phyloP scores from a whole-genome alignment of 2,888 invertebrate species.

The Mimachlamys varia region DNA sequence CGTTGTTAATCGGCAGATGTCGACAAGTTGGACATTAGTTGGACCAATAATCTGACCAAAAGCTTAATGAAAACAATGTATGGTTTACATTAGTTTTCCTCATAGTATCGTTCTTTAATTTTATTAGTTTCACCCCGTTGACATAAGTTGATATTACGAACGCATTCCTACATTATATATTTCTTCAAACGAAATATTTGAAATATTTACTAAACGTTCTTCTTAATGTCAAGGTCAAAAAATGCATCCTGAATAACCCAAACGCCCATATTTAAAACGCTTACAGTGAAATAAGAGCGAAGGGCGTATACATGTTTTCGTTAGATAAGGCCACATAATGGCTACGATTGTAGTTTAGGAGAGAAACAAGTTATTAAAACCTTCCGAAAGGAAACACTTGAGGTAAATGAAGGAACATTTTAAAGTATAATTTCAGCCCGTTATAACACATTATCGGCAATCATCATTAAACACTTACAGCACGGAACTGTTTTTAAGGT shows the following conservation, averaged over 20 bases:
- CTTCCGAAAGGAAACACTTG: not conserved
- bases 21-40: too few species aligned
- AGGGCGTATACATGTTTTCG: constrained; percentile 8
- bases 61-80: too few species aligned
- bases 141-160: too few species aligned
- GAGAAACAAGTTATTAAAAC: constrained; percentile 3
- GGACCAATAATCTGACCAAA: too few species aligned
- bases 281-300: not conserved
- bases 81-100: too few species aligned
- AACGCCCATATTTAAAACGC: constrained; percentile 15
- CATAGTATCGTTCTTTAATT: too few species aligned
- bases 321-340: not conserved
- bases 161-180: too few species aligned
- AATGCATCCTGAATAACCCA: not conserved
- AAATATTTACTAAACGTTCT: too few species aligned
- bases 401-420: constrained; percentile 3
- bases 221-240: too few species aligned
- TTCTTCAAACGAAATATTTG: too few species aligned
- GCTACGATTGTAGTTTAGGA: not conserved
- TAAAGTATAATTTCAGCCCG: not conserved
- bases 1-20: too few species aligned
- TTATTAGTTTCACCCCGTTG: too few species aligned
- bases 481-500: not conserved
- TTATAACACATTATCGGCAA: not conserved
- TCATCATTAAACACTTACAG: not conserved